phyloP scores from a whole-genome alignment of 2,113 vertebrate genomes.

The Caranx ignobilis region DNA sequence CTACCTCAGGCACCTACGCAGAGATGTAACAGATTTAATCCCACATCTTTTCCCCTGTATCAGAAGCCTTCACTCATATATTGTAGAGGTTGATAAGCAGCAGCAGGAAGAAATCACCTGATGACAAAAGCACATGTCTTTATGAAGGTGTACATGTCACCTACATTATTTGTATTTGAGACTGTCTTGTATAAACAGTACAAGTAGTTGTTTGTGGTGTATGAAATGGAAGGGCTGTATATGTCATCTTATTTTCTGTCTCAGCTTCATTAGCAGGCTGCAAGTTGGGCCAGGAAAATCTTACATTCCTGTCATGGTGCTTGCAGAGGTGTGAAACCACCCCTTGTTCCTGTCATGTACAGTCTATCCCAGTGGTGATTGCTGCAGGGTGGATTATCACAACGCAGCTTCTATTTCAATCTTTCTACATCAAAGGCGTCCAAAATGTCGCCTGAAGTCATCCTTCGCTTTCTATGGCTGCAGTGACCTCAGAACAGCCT shows the following conservation, averaged over 20 bases:
- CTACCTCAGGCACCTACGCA: slow-evolving; percentile 11
- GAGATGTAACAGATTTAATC: not conserved
- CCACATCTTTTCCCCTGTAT: slow-evolving; percentile 32
- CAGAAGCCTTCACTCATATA: slow-evolving; percentile 3
- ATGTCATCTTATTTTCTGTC: not conserved
- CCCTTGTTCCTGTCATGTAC: slow-evolving; percentile 17
- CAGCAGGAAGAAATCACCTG: not conserved
- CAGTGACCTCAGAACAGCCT: slow-evolving; percentile 53
- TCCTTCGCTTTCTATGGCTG: slow-evolving; percentile 1
- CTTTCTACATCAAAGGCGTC: slow-evolving; percentile 52
- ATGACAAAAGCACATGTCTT: not conserved
- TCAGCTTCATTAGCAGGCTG: slow-evolving; percentile 31
- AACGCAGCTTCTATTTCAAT: slow-evolving; percentile 37
- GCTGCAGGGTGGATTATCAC: slow-evolving; percentile 22
- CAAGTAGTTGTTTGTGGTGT: not conserved
- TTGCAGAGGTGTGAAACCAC: slow-evolving; percentile 41
- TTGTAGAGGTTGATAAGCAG: not conserved
- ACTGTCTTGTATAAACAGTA: not conserved
- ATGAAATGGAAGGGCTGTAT: not conserved
- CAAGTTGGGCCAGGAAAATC: slow-evolving; percentile 4
- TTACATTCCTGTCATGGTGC: slow-evolving; percentile 18
- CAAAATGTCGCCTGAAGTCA: slow-evolving; percentile 31
- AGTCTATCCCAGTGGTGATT: slow-evolving; percentile 17
- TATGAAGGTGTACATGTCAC: not conserved
- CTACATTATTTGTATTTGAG: not conserved